Evolutionary conservation across 2,888 invertebrate genomes (phyloP), one percentile per base, ranked within the genome.

Genomic region (Dasysyrphus albostriatus): DNA sequence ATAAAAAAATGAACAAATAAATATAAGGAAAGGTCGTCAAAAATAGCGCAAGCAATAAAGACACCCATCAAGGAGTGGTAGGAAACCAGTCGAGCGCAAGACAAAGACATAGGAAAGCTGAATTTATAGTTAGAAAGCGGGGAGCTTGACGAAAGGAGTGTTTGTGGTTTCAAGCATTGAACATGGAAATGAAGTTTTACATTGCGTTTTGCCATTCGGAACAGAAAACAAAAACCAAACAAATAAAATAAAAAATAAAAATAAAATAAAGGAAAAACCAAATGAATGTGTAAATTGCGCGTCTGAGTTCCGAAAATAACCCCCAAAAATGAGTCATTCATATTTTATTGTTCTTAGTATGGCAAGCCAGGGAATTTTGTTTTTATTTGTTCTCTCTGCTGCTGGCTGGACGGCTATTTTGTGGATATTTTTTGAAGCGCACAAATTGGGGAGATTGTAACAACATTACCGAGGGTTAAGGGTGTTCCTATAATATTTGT

Each of bases 1-100:
- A 81, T 61, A 16, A 59, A 77, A 56, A 58, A 37, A 63, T 70
- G 70, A 70, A 58, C 49, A 75, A 78, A 78, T 80, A 83, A 74
- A 79, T 44, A 61, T n/a, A 59, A 58, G 47, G 58, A 81, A 77
- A 85, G 70, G 81, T 85, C 73, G 73, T 77, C 81, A 67, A 81
- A 84, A 84, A 84, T 84, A 76, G 75, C 72, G 44, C 79, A 70
- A 61, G 73, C 58, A 59, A 77, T 77, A 77, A 81, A 76, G 65
- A 51, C 76, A 47, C 49, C 65, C 29, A 24, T 24, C 24, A 67
- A 39, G 69, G 69, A 69, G 69, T 69, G 69, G 69, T 34, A 34
- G 67, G 19, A 67, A 69, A 54, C 54, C 69, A 69, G 14, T 69
- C 39, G 69, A 54, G 54, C 69, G 39, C 54, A 39, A 69, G 69